Base-by-base conservation (phyloP, 2,113 vertebrate genomes). In the Phrynosoma platyrhinos region DNA sequence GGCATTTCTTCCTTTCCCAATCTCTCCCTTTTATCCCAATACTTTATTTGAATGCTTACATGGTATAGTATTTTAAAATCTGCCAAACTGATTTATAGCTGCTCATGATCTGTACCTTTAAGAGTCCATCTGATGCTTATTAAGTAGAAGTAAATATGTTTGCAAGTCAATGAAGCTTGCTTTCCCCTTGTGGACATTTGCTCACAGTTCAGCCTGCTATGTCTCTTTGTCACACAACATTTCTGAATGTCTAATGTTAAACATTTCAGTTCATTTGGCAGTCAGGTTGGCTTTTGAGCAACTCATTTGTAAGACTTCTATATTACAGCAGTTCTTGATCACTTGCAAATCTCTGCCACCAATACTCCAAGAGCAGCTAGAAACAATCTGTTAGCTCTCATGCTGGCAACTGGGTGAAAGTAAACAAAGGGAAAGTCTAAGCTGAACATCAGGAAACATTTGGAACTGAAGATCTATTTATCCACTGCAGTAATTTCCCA, bases 301-400 rank as follows among this genome's bases (percentile, higher is more conserved):
- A 30, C 0, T 9, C 4, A 20, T 21, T 25, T 78, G 86, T 58
- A 81, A 89, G 87, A 6, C 16, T 4, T 91, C 91, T 64, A 3
- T 21, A 87, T 23, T 74, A 68, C 0, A 52, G 74, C 25, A 6
- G 9, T 55, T 78, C 58, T 47, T 85, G 36, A 47, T 85, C 36
- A 52, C 58, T 64, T 40, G 14, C 13, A 85, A 71, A 77, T 76
- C 76, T 27, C 72, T 66, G 18, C 25, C 76, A 36, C 74, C 55
- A 10, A 64, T 64, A 85, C 1, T 30, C 55, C 58, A 66, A 47
- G 30, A 79, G 55, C 14, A n/a, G 18, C 62, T 2, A 80, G 30
- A 52, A 91, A 85, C 71, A 84, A 81, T 30, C 88, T 87, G 69
- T 6, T 78, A 68, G 76, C 74, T 85, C 69, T 88, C 58, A 74